A percentile compares a stretch with the other conserved stretches of the same genome.
These are phyloP conservation scores for Drosophila asahinai DNA, from an alignment of 1,140 invertebrate genomes.

Conservation along the genomic window DNA sequence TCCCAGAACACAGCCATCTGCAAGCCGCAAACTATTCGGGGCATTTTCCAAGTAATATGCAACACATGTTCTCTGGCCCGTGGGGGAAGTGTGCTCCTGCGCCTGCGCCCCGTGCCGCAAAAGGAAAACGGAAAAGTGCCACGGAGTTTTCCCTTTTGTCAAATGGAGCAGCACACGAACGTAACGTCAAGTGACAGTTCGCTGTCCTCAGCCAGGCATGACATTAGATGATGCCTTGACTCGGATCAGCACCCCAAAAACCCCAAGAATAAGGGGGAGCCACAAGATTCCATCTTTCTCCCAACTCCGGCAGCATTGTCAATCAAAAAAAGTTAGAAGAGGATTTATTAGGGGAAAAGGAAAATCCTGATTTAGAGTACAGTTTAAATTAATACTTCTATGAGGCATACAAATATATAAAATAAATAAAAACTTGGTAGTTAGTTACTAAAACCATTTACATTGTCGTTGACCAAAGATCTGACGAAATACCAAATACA, in stretches of 20 bases:
- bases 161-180: conserved; percentile 51
- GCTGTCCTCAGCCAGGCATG: conserved; percentile 52
- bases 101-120: conserved; percentile 40
- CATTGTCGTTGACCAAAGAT: conserved; percentile 9
- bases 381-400: background rate
- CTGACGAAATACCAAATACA: conserved; percentile 53
- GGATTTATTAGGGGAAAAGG: background rate
- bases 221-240: conserved; percentile 59
- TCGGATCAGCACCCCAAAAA: conserved; percentile 36
- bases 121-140: conserved; percentile 23
- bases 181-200: conserved; percentile 55
- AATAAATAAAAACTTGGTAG: too few species aligned
- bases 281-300: background rate
- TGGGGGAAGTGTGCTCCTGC: conserved; percentile 26
- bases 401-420: background rate
- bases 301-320: conserved; percentile 32
- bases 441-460: conserved; percentile 10
- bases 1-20: conserved; percentile 26
- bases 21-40: conserved; percentile 49
- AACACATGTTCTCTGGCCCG: conserved; percentile 53
- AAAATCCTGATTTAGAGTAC: background rate
- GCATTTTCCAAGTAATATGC: conserved; percentile 71
- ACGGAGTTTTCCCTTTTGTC: conserved; percentile 42
- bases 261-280: conserved; percentile 10
- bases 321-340: conserved; percentile 32